Evolutionary conservation across 1,140 invertebrate genomes (phyloP), one percentile per base, ranked within the genome.

Genomic region (Coenobita brevimanus): DNA sequence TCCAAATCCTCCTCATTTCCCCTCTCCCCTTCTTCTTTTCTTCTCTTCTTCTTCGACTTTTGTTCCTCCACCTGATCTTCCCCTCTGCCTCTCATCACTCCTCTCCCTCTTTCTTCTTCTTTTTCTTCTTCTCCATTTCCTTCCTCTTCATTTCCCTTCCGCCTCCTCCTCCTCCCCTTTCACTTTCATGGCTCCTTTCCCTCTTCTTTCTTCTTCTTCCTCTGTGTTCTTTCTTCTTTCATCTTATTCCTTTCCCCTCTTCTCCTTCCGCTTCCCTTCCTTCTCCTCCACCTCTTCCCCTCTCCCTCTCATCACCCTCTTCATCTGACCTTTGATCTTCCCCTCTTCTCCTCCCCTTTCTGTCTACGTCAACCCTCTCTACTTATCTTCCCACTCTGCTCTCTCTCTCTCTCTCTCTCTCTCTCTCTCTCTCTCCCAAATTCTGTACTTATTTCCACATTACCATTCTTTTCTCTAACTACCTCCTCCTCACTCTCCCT

Each of bases 11-110:
- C 38, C 69, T 73, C 69, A 10, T 33, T 73, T 33, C 38, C 69
- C 21, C 69, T 73, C 69, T 73, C 69, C 38, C 33, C 38, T 33
- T 73, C 69, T 73, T 33, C 38, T 33, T 73, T n/a, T 67, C 64
- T 67, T n/a, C n/a, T n/a, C n/a, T n/a, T 67, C 64, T 67, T n/a
- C n/a, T n/a, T 57, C 54, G 13, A 10, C n/a, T n/a, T 57, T n/a
- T 57, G 10, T 57, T n/a, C n/a, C 54, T 57, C 54, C n/a, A 10
- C n/a, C 54, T 57, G 10, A 13, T n/a, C n/a, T n/a, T 24, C n/a
- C 21, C n/a, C 21, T 67, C 64, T 67, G 6, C n/a, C 21, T 67
- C n/a, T 33, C 21, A 6, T n/a, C n/a, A 4, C n/a, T n/a, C n/a
- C 64, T 33, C 64, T 33, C 64, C n/a, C 64, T 67, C 30, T 33